A percentile compares a stretch with the other conserved stretches of the same genome.
Conservation (phyloP, 2,888 invertebrate species). For the Cheilosia soror region DNA sequence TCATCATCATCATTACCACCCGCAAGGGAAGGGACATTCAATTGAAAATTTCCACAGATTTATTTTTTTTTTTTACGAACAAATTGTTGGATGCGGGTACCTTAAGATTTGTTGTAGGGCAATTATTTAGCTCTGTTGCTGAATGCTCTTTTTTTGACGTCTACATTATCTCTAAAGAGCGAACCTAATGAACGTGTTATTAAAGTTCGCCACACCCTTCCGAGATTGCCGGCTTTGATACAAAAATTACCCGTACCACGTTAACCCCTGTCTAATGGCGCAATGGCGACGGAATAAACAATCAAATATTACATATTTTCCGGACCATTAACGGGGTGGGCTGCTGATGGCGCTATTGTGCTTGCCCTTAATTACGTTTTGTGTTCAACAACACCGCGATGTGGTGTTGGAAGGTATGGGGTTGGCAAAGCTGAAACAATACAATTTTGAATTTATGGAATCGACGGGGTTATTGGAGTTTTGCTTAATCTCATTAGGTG, state of each 20-base stretch:
- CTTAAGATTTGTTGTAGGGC: constrained; percentile 37
- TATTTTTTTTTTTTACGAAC: not conserved
- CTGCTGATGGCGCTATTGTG: constrained; percentile 45
- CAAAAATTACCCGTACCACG: not conserved
- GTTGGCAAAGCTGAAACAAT: constrained; percentile 31
- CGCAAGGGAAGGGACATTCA: constrained; percentile 1
- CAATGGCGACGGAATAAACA: constrained; percentile 62
- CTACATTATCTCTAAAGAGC: constrained; percentile 17
- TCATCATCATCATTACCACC: constrained; percentile 19
- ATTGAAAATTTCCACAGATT: not conserved
- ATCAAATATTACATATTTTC: constrained; percentile 64
- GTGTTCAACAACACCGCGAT: constrained; percentile 14
- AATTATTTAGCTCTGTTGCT: constrained; percentile 30
- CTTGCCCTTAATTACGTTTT: constrained; percentile 64
- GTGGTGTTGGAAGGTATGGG: not conserved
- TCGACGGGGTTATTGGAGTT: constrained; percentile 40
- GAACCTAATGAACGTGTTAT: constrained; percentile 47
- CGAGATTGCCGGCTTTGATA: constrained; percentile 7
- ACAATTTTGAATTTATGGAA: constrained; percentile 60
- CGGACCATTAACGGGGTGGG: constrained; percentile 41
- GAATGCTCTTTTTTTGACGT: constrained; percentile 20
- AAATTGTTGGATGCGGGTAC: not conserved
- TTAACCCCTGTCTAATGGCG: constrained; percentile 47
- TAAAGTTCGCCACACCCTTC: constrained; percentile 11
- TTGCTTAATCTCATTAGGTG: constrained; percentile 48